Evolutionary conservation across 1,140 invertebrate genomes (phyloP), one percentile per base, ranked within the genome.

Genomic region (Dreissena rostriformis): DNA sequence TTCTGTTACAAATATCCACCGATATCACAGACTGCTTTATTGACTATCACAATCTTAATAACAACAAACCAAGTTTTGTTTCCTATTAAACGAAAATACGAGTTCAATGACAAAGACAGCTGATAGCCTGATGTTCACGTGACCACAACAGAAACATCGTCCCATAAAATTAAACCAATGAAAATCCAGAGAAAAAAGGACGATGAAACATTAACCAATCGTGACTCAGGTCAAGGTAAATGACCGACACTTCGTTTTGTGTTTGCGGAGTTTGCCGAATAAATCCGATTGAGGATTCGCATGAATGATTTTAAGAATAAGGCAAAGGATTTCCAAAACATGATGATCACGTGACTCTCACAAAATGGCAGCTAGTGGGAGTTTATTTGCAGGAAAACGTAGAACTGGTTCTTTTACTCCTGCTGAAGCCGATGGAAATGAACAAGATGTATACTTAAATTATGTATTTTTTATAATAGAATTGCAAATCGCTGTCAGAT

Each of bases 361-460:
- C 87, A 92, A 92, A 88, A 92, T 92, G 91, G 90, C 91, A 15
- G 67, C 89, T 49, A 84, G 86, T 82, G 89, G 89, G 78, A 92
- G 90, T 90, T 83, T 92, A n/a, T 92, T 92, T 88, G 88, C 89
- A 22, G 88, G 90, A 22, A 89, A 89, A 84, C 77, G 84, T 61
- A 71, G 90, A 75, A 82, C 86, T 66, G 88, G 89, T 15, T 92
- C 90, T 68, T 82, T 87, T n/a, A 72, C 86, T 49, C 86, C 89
- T 17, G 79, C 86, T 39, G 92, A 93, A 87, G 90, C 89, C 52
- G 92, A 93, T 76, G 91, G 91, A 66, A 92, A 91, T 80, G 89
- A 90, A 89, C 77, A 91, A 55, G 91, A 93, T 87, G 92, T 93
- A 89, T 67, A 28, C 39, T 2, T 39, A 39, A 5, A 5, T 39